phyloP scores from a whole-genome alignment of 2,113 vertebrate species.

The Tichodroma muraria region DNA sequence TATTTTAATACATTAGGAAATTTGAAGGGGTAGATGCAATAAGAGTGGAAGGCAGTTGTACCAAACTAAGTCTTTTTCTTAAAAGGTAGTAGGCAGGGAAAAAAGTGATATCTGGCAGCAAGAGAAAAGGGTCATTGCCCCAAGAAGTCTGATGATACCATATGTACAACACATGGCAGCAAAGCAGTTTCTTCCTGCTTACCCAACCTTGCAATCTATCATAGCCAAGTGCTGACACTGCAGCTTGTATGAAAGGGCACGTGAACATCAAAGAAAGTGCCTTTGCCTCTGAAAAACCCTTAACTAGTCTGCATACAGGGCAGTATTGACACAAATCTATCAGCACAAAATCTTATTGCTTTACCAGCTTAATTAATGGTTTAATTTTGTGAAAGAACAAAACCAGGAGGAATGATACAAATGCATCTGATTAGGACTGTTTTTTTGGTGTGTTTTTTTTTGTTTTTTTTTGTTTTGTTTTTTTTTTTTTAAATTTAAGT shows the following conservation, averaged over 20 bases:
- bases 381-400: background rate
- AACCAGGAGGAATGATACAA: background rate
- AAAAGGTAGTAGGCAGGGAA: background rate
- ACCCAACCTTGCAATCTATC: background rate
- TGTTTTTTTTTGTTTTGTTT: background rate
- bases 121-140: background rate
- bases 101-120: background rate
- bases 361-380: background rate
- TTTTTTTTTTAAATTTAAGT: background rate
- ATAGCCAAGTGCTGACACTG: background rate
- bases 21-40: background rate
- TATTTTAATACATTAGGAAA: background rate
- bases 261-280: background rate
- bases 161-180: background rate
- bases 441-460: background rate
- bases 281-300: slow-evolving; percentile 5
- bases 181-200: background rate
- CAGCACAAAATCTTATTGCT: background rate
- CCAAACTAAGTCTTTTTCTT: background rate
- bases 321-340: background rate
- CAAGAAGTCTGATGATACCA: background rate
- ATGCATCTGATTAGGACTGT: background rate
- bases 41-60: background rate
- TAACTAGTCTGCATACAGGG: background rate
- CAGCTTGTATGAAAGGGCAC: background rate